Base-by-base conservation (phyloP, 2,888 invertebrate genomes). In the Creontiades dilutus region DNA sequence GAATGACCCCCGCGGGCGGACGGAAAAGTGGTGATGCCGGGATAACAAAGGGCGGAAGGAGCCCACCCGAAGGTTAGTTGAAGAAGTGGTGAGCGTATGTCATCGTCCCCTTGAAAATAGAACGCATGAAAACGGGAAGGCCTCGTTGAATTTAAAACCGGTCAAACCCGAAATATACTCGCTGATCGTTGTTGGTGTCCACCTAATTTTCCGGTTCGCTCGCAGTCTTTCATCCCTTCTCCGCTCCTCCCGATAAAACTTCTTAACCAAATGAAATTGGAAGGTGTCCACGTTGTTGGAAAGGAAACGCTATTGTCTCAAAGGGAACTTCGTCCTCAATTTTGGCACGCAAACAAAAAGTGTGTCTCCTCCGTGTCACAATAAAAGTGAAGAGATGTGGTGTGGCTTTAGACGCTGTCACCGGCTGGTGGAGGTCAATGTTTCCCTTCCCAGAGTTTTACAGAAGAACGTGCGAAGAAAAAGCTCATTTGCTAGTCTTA, bases 321-420 rank as follows among this genome's bases (percentile, higher is more conserved):
- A 57, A 57, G 57, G 57, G 7, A 57, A 57, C 57, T 57, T 57
- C 57, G 57, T 16, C 57, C 19, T n/a, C 7, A 16, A 57, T 57
- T 57, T 57, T 57, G 57, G 57, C 57, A 57, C 16, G 57, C 57
- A 57, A 57, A 57, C 57, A 57, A 57, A 57, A 57, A 14, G 12
- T 12, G 11, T 52, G 52, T 52, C 52, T 16, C 11, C 52, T 14
- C 52, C 5, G 52, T 57, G n/a, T 57, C 57, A 57, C 57, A 57
- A 16, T 57, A 57, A 57, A 57, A 57, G 57, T 57, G 57, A 57
- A 57, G 57, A 57, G 57, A 57, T 7, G 57, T 57, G 57, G 57
- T 57, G 0, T 57, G n/a, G 0, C 57, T n/a, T 16, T 57, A 57
- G 57, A 57, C 57, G n/a, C 57, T n/a, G n/a, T 37, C 37, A 37